Evolutionary conservation across 2,113 vertebrate species (phyloP).

Genomic region (Podiceps cristatus): DNA sequence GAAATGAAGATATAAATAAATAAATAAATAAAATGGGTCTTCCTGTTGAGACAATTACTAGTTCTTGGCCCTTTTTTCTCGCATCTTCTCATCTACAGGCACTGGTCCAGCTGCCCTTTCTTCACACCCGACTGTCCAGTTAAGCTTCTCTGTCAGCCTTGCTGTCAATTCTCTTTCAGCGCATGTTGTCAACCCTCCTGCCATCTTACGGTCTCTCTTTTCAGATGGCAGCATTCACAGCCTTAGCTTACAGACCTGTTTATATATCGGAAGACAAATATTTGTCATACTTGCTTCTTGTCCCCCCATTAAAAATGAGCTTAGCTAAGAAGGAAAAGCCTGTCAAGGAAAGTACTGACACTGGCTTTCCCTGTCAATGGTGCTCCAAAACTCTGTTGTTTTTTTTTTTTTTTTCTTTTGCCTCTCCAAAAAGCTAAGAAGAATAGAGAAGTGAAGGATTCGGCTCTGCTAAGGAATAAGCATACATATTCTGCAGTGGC

Average conservation of each 20-base stretch:
- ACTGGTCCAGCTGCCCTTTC: not conserved
- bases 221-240: not conserved
- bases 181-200: not conserved
- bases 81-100: not conserved
- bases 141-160: constrained; percentile 29
- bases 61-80: not conserved
- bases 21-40: not conserved
- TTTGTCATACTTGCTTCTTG: not conserved
- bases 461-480: not conserved
- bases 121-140: constrained; percentile 1
- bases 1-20: not conserved
- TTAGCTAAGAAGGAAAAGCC: not conserved
- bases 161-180: constrained; percentile 8
- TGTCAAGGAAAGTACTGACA: not conserved
- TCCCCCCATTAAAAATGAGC: not conserved
- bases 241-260: not conserved
- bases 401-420: not conserved
- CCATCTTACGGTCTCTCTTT: not conserved
- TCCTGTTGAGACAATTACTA: not conserved
- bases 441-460: not conserved
- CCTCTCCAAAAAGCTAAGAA: not conserved
- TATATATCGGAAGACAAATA: not conserved
- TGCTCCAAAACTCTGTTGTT: not conserved
- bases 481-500: not conserved
- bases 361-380: not conserved